Percentiles rank a stretch among this genome's conserved stretches.
Evolutionary conservation across 2,797 vertebrate genomes (phyloP).

Genomic region (Chromobotia macracanthus): DNA sequence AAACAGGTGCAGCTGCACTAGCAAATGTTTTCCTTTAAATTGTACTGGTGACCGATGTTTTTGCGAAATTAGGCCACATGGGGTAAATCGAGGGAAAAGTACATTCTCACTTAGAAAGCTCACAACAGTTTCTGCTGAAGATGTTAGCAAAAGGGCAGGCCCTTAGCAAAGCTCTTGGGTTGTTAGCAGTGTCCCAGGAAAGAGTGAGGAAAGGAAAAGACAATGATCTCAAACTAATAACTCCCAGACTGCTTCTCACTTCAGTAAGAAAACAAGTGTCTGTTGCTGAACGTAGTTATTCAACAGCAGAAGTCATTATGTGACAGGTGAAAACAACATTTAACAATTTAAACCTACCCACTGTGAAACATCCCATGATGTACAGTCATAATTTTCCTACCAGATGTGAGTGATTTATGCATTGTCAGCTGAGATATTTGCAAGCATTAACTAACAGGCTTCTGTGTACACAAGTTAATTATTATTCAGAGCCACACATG

Average conservation of each 20-base stretch:
- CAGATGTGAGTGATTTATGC: slow-evolving; percentile 16
- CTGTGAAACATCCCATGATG: background rate
- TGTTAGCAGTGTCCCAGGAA: background rate
- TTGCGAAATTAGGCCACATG: slow-evolving; percentile 48
- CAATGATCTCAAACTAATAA: slow-evolving; percentile 11
- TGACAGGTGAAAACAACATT: slow-evolving; percentile 23
- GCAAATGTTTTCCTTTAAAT: slow-evolving; percentile 59
- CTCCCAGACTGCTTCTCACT: slow-evolving; percentile 9
- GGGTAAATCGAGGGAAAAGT: slow-evolving; percentile 9
- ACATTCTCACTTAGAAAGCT: slow-evolving; percentile 1
- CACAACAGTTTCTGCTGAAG: background rate
- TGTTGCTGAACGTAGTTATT: background rate
- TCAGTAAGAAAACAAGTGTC: slow-evolving; percentile 24
- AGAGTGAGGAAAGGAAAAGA: background rate
- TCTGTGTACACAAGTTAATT: background rate
- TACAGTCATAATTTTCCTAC: background rate
- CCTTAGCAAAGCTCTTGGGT: background rate
- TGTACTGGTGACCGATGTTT: slow-evolving; percentile 62
- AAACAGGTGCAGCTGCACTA: slow-evolving; percentile 61
- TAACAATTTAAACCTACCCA: background rate
- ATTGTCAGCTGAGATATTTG: background rate
- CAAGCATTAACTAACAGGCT: slow-evolving; percentile 7
- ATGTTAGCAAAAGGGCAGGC: background rate
- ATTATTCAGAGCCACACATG: background rate
- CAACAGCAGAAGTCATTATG: background rate